Base-by-base conservation (phyloP, 2,113 vertebrate genomes). In the Phalacrocorax brasilianus region DNA sequence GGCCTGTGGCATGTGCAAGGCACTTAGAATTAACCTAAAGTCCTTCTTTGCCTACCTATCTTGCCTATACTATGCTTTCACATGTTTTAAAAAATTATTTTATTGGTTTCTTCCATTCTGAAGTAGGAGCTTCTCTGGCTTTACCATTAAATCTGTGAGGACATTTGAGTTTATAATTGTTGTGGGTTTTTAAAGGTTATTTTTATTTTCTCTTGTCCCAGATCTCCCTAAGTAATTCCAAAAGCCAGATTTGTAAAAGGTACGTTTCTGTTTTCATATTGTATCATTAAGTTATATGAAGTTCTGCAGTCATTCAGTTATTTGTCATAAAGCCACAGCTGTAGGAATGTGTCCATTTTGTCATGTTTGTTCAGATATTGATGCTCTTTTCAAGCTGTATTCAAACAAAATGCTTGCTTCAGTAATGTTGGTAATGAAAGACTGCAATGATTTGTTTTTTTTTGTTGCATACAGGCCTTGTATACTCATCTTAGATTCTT, bases 401-500 rank as follows among this genome's bases (percentile, higher is more conserved):
- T 55, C 15, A 76, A 59, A 88, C 10, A 38, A 73, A 93, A 35
- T 44, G 42, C 15, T 77, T 78, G 23, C 8, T 89, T 84, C 21
- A 23, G 7, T 74, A 42, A 12, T 45, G 16, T 87, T 63, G 12
- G 23, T 84, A 63, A 40, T 74, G 55, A 56, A 89, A 59, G 50
- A 42, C 45, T 76, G 42, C 59, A 61, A 5, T 89, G 7, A 71
- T 84, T 91, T 61, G 15, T 71, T 93, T 61, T 24, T 24, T 91
- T 95, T 91, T 96, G 19, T 82, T 96, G 27, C 95, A 50, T 93
- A 44, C 91, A 99, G 99, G 94, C 99, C 99, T 32, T 99, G 99
- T 68, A 99, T 99, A 97, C 99, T 99, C 33, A 98, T 99, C 93
- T 98, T 99, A 90, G 99, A 99, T 95, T 99, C 99, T 79, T 98